Evolutionary conservation across 2,797 vertebrate species (phyloP).

Genomic region (Poecile montanus): DNA sequence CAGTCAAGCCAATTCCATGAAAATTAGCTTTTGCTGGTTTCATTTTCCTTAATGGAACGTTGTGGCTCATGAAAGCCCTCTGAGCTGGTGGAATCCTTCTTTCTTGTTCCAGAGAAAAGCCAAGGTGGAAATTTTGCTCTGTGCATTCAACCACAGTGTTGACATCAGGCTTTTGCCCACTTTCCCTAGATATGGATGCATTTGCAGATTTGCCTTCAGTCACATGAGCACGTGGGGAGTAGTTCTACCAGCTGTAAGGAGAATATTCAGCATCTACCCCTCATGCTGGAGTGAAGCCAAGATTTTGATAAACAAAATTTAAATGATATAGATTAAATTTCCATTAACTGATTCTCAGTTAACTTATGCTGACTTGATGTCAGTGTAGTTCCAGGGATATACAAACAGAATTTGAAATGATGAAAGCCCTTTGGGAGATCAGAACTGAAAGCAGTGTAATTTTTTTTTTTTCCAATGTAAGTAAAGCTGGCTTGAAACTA

Average conservation of each 20-base stretch:
- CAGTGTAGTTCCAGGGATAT: neutral
- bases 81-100: neutral
- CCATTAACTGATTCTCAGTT: constrained; percentile 16
- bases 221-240: neutral
- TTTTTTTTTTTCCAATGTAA: neutral
- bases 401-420: constrained; percentile 10
- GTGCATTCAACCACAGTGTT: neutral
- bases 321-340: constrained; percentile 21
- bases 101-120: neutral
- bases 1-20: neutral
- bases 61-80: neutral
- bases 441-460: neutral
- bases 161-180: neutral
- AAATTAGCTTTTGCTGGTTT: neutral
- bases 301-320: neutral
- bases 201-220: neutral
- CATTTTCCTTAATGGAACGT: neutral
- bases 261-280: neutral
- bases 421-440: neutral
- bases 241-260: neutral
- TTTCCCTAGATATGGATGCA: neutral
- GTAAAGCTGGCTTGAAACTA: constrained; percentile 37
- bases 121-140: neutral
- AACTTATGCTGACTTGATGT: constrained; percentile 19
- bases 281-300: neutral